A percentile compares a stretch with the other conserved stretches of the same genome.
Conservation (phyloP, 1,140 invertebrate genomes). For the Anoplolepis gracilipes region DNA sequence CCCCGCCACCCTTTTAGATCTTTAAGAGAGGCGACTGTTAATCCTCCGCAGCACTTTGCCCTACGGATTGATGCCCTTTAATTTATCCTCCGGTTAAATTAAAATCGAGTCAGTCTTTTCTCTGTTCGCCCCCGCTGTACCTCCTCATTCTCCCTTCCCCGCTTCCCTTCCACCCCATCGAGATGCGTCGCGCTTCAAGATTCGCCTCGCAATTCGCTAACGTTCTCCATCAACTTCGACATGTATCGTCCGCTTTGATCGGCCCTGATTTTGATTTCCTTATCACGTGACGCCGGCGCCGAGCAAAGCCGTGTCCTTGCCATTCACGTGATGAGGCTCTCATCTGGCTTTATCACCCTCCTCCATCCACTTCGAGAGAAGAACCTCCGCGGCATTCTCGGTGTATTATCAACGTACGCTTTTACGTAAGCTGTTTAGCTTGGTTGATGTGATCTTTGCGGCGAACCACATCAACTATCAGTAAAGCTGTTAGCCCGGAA, state of each 20-base stretch:
- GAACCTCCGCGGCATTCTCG: conserved; percentile 9
- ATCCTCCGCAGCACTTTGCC: conserved; percentile 62
- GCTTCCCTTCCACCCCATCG: too few relatives aligned
- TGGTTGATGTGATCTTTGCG: conserved; percentile 28
- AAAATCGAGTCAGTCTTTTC: conserved; percentile 73
- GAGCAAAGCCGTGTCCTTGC: conserved; percentile 43
- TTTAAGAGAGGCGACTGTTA: conserved; percentile 67
- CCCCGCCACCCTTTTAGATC: conserved; percentile 36
- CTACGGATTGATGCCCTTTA: conserved; percentile 73
- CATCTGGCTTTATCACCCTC: conserved; percentile 71
- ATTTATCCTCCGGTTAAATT: conserved; percentile 73
- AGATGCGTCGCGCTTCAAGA: conserved; percentile 27
- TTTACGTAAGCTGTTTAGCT: conserved; percentile 52
- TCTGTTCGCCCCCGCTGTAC: not conserved
- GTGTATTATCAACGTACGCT: conserved; percentile 58
- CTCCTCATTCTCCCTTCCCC: not conserved
- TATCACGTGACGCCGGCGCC: conserved; percentile 50
- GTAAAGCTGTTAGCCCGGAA: conserved; percentile 4
- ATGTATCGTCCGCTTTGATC: conserved; percentile 66
- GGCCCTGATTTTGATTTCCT: conserved; percentile 65
- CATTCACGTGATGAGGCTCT: conserved; percentile 70
- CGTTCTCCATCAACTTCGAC: conserved; percentile 56
- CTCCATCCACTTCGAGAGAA: conserved; percentile 47
- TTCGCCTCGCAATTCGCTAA: conserved; percentile 41
- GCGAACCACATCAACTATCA: conserved; percentile 5